Base-by-base conservation (phyloP, 2,113 vertebrate species). In the Calypte anna region DNA sequence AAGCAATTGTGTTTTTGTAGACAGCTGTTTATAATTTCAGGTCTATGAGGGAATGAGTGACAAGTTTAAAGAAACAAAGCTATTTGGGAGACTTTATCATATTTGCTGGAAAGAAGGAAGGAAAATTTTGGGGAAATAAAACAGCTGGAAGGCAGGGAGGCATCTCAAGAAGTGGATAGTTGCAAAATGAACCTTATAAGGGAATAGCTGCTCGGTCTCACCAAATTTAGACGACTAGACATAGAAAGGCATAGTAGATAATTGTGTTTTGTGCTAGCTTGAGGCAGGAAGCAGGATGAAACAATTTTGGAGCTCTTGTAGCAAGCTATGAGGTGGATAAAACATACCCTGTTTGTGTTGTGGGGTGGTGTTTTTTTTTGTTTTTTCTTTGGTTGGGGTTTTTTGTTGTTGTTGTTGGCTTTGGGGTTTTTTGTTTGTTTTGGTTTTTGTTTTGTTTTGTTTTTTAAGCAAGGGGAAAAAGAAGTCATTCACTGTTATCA, bases 1-100 rank as follows among this genome's bases (percentile, higher is more conserved):
- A 78, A 93, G 88, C 24, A 83, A 57, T 86, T 90, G 82, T 83
- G 55, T 58, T 93, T 82, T 90, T 90, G 66, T 46, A 84, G 76
- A 38, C 91, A 96, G 90, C 92, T 95, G 88, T 95, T 96, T 94
- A 72, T 86, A 93, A 96, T 96, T 96, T 94, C 85, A 90, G 82
- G 57, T 94, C 86, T 85, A 11, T 86, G 61, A 91, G 48, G 79
- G 76, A 93, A 88, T 68, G 27, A 96, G 53, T 63, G 88, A 93
- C 13, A 46, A 83, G 88, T 88, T 91, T 78, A 88, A 89, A 91
- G 85, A 81, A 95, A 84, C 70, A 76, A 72, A 91, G 36, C 80
- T 88, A 23, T 87, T 93, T 85, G 48, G 79, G 83, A 95, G 69
- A 50, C 23, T 88, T 82, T 23, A 27, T 46, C 64, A 61, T 81